Base-by-base conservation (phyloP, 2,113 vertebrate species). In the Alligator mississippiensis region DNA sequence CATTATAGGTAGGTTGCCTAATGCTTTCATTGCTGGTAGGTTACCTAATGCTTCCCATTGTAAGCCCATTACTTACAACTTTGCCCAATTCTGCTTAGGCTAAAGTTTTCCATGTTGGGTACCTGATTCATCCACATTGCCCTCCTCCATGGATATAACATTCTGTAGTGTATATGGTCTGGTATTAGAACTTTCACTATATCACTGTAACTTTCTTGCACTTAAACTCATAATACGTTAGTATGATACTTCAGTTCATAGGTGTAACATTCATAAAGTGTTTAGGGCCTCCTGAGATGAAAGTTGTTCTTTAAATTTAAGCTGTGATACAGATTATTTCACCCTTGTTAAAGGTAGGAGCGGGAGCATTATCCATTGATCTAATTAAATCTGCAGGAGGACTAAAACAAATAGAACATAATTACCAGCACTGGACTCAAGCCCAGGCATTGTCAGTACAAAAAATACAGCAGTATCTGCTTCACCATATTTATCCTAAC, bases 371-470 rank as follows among this genome's bases (percentile, higher is more conserved):
- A 62, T 90, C 87, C 27, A 87, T 10, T 91, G 86, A 87, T 75
- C 75, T 92, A 83, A 83, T 92, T 81, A 94, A 89, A 89, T 77
- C 77, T 91, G 77, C 58, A 92, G 57, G 75, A 74, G 92, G 81
- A 89, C 77, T 90, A 64, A 93, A 94, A 75, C 83, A 95, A 93
- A 91, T 21, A 34, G 66, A 74, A 61, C 94, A 19, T 3, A 89
- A 94, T 95, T 76, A 92, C 82, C 72, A 85, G 84, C 80, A 58
- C 55, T 90, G 93, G 93, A 95, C 77, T 81, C 80, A 92, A 90
- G 88, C 84, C 91, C 94, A 85, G 82, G 83, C 84, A 82, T 84
- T 80, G 75, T 82, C 91, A 90, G 79, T 83, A 54, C 78, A 63
- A 78, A 92, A 79, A 86, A 21, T 1, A 5, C 60, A 80, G 78